Conservation (phyloP, 2,113 vertebrate genomes). For the Phalacrocorax aristotelis region DNA sequence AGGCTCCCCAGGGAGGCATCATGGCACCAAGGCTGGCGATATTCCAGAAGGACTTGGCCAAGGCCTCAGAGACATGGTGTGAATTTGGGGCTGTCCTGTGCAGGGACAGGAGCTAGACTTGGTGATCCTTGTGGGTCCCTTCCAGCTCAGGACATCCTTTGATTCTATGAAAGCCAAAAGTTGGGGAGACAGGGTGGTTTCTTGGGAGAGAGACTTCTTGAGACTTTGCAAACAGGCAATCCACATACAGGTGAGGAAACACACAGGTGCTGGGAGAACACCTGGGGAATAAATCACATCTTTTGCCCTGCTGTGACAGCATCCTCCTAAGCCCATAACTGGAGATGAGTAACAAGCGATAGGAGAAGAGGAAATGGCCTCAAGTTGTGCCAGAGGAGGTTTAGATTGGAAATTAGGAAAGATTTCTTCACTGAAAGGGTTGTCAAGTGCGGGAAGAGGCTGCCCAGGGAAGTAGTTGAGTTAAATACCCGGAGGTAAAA, state of each 20-base stretch:
- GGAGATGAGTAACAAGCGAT: background rate
- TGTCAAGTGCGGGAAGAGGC: background rate
- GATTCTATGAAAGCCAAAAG: background rate
- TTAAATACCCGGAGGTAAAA: background rate
- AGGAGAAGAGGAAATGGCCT: background rate
- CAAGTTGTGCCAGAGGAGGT: background rate
- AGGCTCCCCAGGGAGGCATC: no score
- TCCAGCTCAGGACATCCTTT: no score
- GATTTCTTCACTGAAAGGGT: background rate
- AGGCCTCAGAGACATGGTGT: no score
- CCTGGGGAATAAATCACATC: fast-evolving
- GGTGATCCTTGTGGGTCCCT: no score
- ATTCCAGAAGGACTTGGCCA: no score
- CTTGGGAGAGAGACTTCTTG: background rate
- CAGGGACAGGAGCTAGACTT: no score
- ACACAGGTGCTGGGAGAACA: background rate
- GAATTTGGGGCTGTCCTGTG: no score
- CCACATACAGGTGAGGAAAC: fast-evolving
- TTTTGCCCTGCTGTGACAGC: background rate
- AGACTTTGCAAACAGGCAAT: background rate
- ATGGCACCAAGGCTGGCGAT: no score
- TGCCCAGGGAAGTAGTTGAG: background rate
- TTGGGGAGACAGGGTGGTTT: background rate
- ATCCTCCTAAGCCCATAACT: background rate
- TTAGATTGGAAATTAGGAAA: background rate